These are phyloP conservation scores for Phrynocephalus vlangalii DNA, from an alignment of 2,797 vertebrate species.

Conservation along the genomic window DNA sequence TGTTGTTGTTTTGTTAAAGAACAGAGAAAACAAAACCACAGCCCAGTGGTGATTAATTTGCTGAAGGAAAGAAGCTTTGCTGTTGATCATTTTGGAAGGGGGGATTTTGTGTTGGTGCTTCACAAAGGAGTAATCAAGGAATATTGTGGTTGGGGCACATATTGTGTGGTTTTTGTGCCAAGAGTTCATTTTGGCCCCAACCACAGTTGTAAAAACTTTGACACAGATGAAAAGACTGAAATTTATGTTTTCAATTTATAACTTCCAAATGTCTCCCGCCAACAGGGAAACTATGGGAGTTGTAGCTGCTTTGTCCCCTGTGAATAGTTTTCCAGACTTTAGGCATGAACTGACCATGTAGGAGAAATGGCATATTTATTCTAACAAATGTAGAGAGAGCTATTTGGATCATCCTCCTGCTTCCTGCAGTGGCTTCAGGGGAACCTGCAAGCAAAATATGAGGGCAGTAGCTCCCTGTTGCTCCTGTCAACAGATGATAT, in stretches of 20 bases:
- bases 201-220: neutral
- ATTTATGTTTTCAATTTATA: too few species aligned
- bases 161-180: neutral
- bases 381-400: neutral
- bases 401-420: neutral
- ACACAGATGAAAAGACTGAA: neutral
- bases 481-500: neutral
- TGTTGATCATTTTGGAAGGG: neutral
- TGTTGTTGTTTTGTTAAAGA: neutral
- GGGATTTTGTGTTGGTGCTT: neutral
- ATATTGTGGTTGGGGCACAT: neutral
- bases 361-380: neutral
- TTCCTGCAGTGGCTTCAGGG: neutral
- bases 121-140: neutral
- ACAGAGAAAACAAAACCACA: neutral
- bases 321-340: too few species aligned
- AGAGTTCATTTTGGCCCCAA: neutral
- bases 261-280: too few species aligned
- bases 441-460: neutral
- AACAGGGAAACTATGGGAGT: too few species aligned
- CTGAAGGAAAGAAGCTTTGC: neutral
- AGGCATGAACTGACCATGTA: neutral
- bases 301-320: too few species aligned
- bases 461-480: neutral
- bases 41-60: neutral